Evolutionary conservation across 2,888 invertebrate species (phyloP).

Genomic region (Anoncus sp.): DNA sequence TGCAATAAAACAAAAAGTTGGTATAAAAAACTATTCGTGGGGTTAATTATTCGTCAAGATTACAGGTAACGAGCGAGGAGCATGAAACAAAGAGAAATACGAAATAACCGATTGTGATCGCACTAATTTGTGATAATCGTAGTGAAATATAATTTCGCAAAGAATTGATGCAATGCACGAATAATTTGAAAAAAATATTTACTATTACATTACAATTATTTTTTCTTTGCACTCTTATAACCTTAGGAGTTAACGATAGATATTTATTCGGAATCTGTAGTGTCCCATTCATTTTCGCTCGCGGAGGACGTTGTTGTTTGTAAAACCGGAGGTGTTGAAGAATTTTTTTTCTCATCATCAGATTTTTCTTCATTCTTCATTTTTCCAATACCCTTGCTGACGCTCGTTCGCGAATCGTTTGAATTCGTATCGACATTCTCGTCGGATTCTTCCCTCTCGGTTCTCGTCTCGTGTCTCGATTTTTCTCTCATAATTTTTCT

Average conservation of each 20-base stretch:
- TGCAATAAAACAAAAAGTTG: no score
- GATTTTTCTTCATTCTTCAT: slow-evolving; percentile 37
- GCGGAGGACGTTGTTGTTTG: slow-evolving; percentile 8
- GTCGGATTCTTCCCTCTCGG: slow-evolving; percentile 59
- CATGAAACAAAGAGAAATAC: neutral
- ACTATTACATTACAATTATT: neutral
- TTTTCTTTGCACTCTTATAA: neutral
- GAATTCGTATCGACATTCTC: slow-evolving; percentile 61
- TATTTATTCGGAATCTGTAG: slow-evolving; percentile 71
- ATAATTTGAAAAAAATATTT: slow-evolving; percentile 15
- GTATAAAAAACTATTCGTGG: no score
- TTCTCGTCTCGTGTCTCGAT: slow-evolving; percentile 39
- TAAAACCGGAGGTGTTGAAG: neutral
- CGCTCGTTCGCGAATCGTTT: slow-evolving; percentile 27
- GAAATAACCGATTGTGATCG: no score
- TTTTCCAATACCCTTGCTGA: slow-evolving; percentile 23
- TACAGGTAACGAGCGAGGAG: neutral
- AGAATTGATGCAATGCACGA: neutral
- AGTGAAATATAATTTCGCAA: no score
- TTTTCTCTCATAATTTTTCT: slow-evolving; percentile 10
- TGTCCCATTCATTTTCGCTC: slow-evolving; percentile 72
- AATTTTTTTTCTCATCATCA: neutral
- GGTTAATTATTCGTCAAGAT: no score
- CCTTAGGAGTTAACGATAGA: slow-evolving; percentile 41
- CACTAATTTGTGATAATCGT: no score